Evolutionary conservation across 2,888 invertebrate species (phyloP), one percentile per base, ranked within the genome.

Genomic region (Crioceris asparagi): DNA sequence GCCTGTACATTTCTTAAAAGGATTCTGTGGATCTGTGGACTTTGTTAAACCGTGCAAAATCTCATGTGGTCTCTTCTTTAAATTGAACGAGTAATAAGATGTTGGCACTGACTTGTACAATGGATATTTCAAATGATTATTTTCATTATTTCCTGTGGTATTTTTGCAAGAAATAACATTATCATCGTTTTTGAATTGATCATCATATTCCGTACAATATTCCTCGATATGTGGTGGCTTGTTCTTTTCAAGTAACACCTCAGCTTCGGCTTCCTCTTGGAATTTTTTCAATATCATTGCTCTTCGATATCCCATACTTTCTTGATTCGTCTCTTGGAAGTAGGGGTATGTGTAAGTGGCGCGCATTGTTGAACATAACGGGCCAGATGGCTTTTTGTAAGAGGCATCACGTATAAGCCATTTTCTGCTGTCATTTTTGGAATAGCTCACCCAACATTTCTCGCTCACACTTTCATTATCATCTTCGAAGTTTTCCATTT

Each of bases 341-440:
- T 30, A 11, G 14, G 25, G 21, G 7, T 33, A 33, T 4, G 7
- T 7, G 23, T 33, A 33, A 3, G 21, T 14, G 11, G 14, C 25
- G 8, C 17, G 6, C 16, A 23, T 33, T 15, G 33, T 33, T 7
- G 33, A 33, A n/a, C 15, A 19, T 6, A 12, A 23, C 2, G 25
- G 33, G 14, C 17, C 25, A 8, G 12, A 14, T 11, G 19, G 33
- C 21, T 14, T 3, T 17, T 19, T 21, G 33, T 15, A n/a, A 3
- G 33, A 33, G 12, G 23, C 33, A 17, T 33, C 33, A 6, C 33
- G 21, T 23, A 33, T 33, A 14, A 33, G 12, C 33, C 33, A 33
- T 23, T 21, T 33, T 14, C 33, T 33, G 33, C 33, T 33, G 25
- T 25, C 33, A 17, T 23, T 23, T 25, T 33, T 33, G 8, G 21